Base-by-base conservation (phyloP, 2,888 invertebrate species). In the Lasioglossum vierecki region DNA sequence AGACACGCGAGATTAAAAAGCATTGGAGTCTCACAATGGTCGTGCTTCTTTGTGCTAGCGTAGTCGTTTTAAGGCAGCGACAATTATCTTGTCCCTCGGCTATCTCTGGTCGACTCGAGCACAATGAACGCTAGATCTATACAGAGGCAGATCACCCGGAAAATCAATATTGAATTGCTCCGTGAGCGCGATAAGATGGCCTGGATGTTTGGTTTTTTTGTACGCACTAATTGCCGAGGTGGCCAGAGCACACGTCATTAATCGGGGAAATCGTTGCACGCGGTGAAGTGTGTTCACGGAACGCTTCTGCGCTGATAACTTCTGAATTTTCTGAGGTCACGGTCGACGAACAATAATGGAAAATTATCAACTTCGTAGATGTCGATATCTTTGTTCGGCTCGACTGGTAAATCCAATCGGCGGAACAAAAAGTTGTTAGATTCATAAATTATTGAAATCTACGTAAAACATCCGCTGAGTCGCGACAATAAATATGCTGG, bases 181-280 rank as follows among this genome's bases (percentile, higher is more conserved):
- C 44, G n/a, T 9, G 44, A 79, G 13, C 22, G n/a, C 22, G 26
- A 53, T 49, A 79, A 35, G 73, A n/a, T 57, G 68, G 53, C 44
- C 57, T 44, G 30, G 30, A 15, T 66, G 30, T 75, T 60, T 41
- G 2, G 4, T 49, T 57, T 26, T 46, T 66, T 66, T 35, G 22
- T 49, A 18, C 72, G 76, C 72, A 35, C 57, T 76, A 84, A 57
- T 79, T 72, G 71, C 26, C 41, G 13, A 15, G 82, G 72, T 71
- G 83, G 83, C 13, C 53, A 26, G 13, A 26, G 13, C n/a, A 46
- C 26, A 46, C 46, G 57, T 74, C 18, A 70, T 49, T 82, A 83
- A 83, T 76, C 71, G 63, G 49, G 63, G 71, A 30, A 81, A 49
- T 41, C 60, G 68, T 75, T 83, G 63, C 81, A 63, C 71, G 49